phyloP scores from a whole-genome alignment of 2,797 vertebrate species.

The Paguma larvata region DNA sequence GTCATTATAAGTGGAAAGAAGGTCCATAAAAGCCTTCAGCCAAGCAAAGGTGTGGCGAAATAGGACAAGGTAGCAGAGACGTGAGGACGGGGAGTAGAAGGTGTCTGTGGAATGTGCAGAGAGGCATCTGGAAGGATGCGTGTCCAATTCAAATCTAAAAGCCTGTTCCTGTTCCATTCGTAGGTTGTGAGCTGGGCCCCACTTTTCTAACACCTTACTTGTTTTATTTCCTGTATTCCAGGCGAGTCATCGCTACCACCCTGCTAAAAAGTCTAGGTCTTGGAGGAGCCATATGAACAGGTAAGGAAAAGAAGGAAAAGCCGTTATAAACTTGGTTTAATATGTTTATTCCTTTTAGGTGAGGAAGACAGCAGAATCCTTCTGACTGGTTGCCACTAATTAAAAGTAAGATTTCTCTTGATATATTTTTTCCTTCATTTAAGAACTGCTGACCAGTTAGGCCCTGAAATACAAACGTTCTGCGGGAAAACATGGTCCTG shows the following conservation, averaged over 20 bases:
- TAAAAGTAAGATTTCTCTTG: not conserved
- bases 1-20: constrained; percentile 34
- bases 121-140: not conserved
- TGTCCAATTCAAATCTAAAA: not conserved
- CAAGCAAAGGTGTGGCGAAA: not conserved
- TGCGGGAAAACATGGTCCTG: not conserved
- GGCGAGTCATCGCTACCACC: not conserved
- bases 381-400: not conserved
- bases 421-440: not conserved
- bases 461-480: not conserved
- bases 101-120: not conserved
- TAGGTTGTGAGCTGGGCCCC: not conserved
- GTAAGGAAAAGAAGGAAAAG: not conserved
- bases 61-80: not conserved
- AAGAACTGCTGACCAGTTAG: not conserved
- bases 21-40: constrained; percentile 54
- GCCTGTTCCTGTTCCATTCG: not conserved
- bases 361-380: not conserved
- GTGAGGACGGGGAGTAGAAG: not conserved
- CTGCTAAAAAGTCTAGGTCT: not conserved
- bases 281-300: not conserved
- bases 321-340: not conserved
- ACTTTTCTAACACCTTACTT: not conserved
- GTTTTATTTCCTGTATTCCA: not conserved
- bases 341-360: not conserved